Evolutionary conservation across 2,113 vertebrate genomes (phyloP), one percentile per base, ranked within the genome.

Genomic region (Peromyscus polionotus): DNA sequence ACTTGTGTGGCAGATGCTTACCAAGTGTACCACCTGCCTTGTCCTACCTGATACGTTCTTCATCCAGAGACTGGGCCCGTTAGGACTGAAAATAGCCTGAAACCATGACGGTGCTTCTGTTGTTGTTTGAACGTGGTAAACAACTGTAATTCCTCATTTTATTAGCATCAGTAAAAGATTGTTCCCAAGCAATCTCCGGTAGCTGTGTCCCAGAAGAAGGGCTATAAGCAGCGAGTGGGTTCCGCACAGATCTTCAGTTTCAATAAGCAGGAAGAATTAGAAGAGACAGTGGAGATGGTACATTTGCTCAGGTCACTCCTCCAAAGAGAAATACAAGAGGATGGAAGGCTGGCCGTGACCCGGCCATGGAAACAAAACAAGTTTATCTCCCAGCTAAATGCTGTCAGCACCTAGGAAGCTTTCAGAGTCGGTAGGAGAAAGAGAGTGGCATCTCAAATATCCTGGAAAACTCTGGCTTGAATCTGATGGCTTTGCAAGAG

Each of bases 111-210:
- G 75, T 36, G 36, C 72, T 61, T 90, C 26, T 48, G 10, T 28
- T 57, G 45, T 92, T 51, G 24, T 90, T 92, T 90, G 88, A 81
- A 85, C 14, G 42, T 90, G 80, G 51, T 88, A 88, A 91, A 79
- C n/a, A 90, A 72, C 73, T 79, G 88, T 88, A 76, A 65, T 61
- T 13, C 85, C 12, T 75, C 48, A 76, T 75, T 93, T 90, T 51
- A 39, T 67, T 81, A 86, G 20, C 77, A 36, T 31, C 42, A 85
- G 57, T 75, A 33, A 93, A 84, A 57, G 31, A 48, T 12, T 24
- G 42, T 68, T 76, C 67, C 51, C 90, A n/a, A 61, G 93, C 48
- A 76, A 70, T 31, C 61, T 67, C 88, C 77, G 39, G 51, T 20
- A 54, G 67, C 33, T 24, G 20, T 61, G 19, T 45, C 51, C 77